Evolutionary conservation across 2,888 invertebrate species (phyloP).

Genomic region (Mimumesa dahlbomi): DNA sequence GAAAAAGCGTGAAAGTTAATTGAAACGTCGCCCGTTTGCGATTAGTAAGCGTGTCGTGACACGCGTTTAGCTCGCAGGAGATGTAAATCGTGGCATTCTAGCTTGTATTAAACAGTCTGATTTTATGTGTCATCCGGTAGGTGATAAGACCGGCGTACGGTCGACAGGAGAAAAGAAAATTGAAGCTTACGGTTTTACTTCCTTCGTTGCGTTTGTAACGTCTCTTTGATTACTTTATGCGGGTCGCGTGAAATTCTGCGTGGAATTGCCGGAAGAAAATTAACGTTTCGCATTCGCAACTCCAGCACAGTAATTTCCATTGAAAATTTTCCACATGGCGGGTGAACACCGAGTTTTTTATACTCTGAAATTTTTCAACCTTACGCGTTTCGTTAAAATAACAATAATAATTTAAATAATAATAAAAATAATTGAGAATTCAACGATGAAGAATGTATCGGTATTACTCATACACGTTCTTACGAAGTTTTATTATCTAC

Average conservation of each 20-base stretch:
- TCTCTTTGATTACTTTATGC: not conserved
- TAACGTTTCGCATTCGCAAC: slow-evolving; percentile 15
- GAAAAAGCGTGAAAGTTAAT: slow-evolving; percentile 25
- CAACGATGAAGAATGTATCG: too few relatives aligned
- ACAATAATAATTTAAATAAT: too few relatives aligned
- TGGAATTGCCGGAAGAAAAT: slow-evolving; percentile 26
- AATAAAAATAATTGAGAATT: too few relatives aligned
- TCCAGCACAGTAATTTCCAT: too few relatives aligned
- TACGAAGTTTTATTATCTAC: too few relatives aligned
- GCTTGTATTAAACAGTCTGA: slow-evolving; percentile 13
- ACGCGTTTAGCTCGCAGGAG: not conserved
- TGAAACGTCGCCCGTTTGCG: slow-evolving; percentile 42
- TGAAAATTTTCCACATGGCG: too few relatives aligned
- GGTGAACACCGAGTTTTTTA: too few relatives aligned
- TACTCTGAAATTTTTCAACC: too few relatives aligned
- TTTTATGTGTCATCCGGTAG: slow-evolving; percentile 32
- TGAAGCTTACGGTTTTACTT: not conserved
- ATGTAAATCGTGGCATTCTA: slow-evolving; percentile 15
- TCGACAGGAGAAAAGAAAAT: slow-evolving; percentile 14
- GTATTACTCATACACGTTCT: too few relatives aligned
- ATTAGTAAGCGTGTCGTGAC: slow-evolving; percentile 22
- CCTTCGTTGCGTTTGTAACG: not conserved
- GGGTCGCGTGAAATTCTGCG: not conserved
- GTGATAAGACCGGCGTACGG: slow-evolving; percentile 20
- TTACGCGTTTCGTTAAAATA: too few relatives aligned